Evolutionary conservation across 2,113 vertebrate genomes (phyloP), one percentile per base, ranked within the genome.

Genomic region (Onychostruthus taczanowskii): DNA sequence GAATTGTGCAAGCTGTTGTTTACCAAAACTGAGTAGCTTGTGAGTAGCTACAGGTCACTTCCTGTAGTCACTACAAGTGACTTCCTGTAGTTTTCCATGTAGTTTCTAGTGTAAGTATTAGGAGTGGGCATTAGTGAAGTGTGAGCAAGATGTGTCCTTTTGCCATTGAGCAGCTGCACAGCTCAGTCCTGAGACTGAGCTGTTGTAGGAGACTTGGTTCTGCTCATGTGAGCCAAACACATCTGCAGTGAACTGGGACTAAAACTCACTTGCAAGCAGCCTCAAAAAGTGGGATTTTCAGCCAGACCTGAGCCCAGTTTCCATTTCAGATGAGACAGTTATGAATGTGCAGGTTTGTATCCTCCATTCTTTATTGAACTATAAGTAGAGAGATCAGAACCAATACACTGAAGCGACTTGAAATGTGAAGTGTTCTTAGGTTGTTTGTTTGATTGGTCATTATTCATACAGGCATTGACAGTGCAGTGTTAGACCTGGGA

Each of bases 1-100:
- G 69, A 84, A 47, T 70, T 94, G 77, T 80, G 90, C 95, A 95
- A 96, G 89, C 52, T 75, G 46, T 4, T 8, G 31, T 69, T 92
- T 76, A 82, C 72, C 46, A 89, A 85, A 90, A 95, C 26, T 43
- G 73, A 58, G 80, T 33, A 50, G 23, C 77, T 87, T 69, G 62
- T 78, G 80, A 92, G 70, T 93, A 82, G 64, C 79, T 83, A 13
- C 37, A 87, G 75, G 56, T 77, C 63, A 72, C 63, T 77, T 87
- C 59, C 39, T 62, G 88, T 69, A 90, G 61, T 77, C 26, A 28
- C 37, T 39, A 19, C 35, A 92, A 58, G 59, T 80, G 70, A 74
- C 67, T 70, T 86, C 62, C 43, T 62, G 79, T 66, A 80, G 56
- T 77, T 96, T 96, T 93, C 95, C 53, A 69, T 81, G 86, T 86